Percentiles rank a stretch among this genome's conserved stretches.
phyloP scores from a whole-genome alignment of 1,140 invertebrate genomes.

The Watersipora subatra region DNA sequence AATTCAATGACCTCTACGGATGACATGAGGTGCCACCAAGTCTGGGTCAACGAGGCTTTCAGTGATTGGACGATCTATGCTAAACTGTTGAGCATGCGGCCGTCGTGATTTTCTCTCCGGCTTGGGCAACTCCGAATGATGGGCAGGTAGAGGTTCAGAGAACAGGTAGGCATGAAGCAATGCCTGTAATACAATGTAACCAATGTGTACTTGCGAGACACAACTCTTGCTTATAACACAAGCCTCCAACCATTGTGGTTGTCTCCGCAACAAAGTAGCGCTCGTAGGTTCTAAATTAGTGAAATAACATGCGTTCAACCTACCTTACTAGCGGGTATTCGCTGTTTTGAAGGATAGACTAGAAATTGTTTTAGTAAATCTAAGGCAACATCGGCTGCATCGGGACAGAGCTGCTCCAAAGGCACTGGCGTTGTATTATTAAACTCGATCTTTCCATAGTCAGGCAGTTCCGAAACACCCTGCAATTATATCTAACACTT shows the following conservation, averaged over 20 bases:
- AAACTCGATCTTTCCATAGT: conserved; percentile 93
- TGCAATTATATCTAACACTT: too few species aligned
- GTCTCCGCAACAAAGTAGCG: background rate
- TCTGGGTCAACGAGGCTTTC: conserved; percentile 32
- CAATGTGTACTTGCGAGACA: background rate
- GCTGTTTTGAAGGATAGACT: conserved; percentile 63
- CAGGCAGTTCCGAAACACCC: conserved; percentile 69
- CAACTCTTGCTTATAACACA: background rate
- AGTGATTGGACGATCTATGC: conserved; percentile 28
- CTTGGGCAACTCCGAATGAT: conserved; percentile 43
- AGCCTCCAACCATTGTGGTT: background rate
- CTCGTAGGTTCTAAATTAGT: conserved; percentile 5
- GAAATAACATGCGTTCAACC: too few species aligned
- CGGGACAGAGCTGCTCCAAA: conserved; percentile 55
- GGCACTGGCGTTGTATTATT: conserved; percentile 56
- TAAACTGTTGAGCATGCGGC: conserved; percentile 31
- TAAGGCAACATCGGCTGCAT: conserved; percentile 54
- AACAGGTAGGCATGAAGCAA: conserved; percentile 47
- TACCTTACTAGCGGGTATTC: conserved; percentile 69
- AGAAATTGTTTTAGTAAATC: conserved; percentile 65
- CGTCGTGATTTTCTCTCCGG: conserved; percentile 25
- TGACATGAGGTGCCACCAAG: conserved; percentile 23
- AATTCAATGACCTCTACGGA: too few species aligned
- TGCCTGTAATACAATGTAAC: conserved; percentile 33
- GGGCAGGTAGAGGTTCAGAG: conserved; percentile 43